Evolutionary conservation across 2,113 vertebrate genomes (phyloP), one percentile per base, ranked within the genome.

Genomic region (Hippocampus guttulatus): DNA sequence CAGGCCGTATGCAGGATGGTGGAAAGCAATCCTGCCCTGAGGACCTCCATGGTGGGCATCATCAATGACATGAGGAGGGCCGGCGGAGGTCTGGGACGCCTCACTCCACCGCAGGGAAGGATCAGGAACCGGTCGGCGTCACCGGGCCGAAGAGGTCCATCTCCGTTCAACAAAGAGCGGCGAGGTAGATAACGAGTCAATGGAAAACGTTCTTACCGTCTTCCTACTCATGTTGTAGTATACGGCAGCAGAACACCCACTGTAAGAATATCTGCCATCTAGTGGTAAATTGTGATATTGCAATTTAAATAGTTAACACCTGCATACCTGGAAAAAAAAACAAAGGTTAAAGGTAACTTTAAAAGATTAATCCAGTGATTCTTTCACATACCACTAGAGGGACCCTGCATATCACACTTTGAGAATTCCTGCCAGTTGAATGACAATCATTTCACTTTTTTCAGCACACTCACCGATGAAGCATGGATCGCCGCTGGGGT

Each of bases 1-100:
- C 33, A 3, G 0, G 67, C 69, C 1, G 85, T 92, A 45, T 88
- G 83, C 40, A 83, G 71, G 68, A 92, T 92, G 92, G 90, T 92
- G 69, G 80, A 84, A 1, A 1, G 38, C 0, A 23, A 81, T 49
- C 85, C 85, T 1, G 1, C 33, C 40, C 9, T 69, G 10, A 90
- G 92, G 75, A 55, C 86, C 43, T 27, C 81, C 27, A 84, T 92
- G 68, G 72, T 7, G 3, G 82, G 71, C 14, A 71, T 92, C 45
- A 90, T 93, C 0, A 25, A 41, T 11, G 85, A 88, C 0, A 84
- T 93, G 51, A 75, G 82, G 74, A 81, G 30, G 49, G 81, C 80
- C 0, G 79, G 76, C 0, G 84, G 49, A 47, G 40, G 71, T 21
- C 69, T 1, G 51, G 67, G 70, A 0, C 57, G 14, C 10, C 67